phyloP scores from a whole-genome alignment of 2,888 invertebrate species.

The Ptychoptera contaminata region DNA sequence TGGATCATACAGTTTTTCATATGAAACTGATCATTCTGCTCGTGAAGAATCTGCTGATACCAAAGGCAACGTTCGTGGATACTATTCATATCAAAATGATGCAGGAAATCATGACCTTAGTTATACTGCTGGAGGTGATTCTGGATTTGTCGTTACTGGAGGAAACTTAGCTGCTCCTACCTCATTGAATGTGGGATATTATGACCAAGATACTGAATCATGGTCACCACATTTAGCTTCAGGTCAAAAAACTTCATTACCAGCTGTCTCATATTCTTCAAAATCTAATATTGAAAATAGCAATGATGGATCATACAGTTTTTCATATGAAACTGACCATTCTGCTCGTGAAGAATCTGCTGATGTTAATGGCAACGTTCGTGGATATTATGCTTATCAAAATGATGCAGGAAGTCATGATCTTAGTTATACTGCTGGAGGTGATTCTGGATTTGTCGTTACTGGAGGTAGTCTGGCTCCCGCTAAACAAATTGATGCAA shows the following conservation, averaged over 20 bases:
- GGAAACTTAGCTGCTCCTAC: not conserved
- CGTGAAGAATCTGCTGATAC: slow-evolving; percentile 28
- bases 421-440: slow-evolving; percentile 49
- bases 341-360: slow-evolving; percentile 25
- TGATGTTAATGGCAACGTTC: slow-evolving; percentile 22
- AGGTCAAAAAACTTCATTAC: not conserved
- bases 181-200: not conserved
- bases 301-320: slow-evolving; percentile 3
- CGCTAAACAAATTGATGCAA: slow-evolving; percentile 12
- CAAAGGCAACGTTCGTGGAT: slow-evolving; percentile 31
- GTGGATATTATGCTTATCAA: slow-evolving; percentile 45
- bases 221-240: not conserved
- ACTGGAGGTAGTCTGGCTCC: slow-evolving; percentile 17
- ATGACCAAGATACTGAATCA: not conserved
- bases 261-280: not conserved
- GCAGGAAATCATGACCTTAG: slow-evolving; percentile 49
- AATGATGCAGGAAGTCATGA: slow-evolving; percentile 52
- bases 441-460: slow-evolving; percentile 41
- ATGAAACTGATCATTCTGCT: not conserved
- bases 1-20: slow-evolving; percentile 5
- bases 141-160: slow-evolving; percentile 35
- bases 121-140: slow-evolving; percentile 48
- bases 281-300: not conserved
- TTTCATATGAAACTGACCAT: not conserved
- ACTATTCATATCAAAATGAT: slow-evolving; percentile 49